Evolutionary conservation across 2,888 invertebrate species (phyloP), one percentile per base, ranked within the genome.

Genomic region (Pediacus dermestoides): DNA sequence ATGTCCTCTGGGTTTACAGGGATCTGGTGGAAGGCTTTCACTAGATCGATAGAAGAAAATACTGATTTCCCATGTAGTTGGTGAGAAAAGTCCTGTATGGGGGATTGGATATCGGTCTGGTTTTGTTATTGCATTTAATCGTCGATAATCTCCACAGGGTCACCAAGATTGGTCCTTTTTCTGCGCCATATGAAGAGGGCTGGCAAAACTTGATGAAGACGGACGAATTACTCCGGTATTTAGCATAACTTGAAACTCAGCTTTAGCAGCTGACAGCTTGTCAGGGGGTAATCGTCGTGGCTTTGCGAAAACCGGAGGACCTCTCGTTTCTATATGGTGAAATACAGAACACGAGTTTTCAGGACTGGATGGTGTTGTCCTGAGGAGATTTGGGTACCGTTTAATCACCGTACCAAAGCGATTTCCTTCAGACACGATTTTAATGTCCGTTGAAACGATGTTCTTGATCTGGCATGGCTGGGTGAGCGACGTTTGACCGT

Each of bases 281-380:
- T 21, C 21, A 7, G 21, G n/a, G 6, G 21, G 6, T 21, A 21
- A 21, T 21, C 21, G 21, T 21, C 21, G 21, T 7, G 21, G 21
- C n/a, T n/a, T 21, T n/a, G 21, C 6, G n/a, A 21, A 21, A 7
- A 21, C 21, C n/a, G 21, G 21, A 6, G 21, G 21, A 7, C 21
- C 54, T 38, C 3, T 58, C 50, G 26, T 39, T 47, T 39, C 16
- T 23, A 34, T 1, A 55, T 56, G 4, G 53, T 32, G 12, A 40
- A 36, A 31, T 53, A 57, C 7, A 30, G n/a, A n/a, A n/a, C 25
- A 25, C 34, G 48, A 10, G 34, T 42, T 7, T 46, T 12, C 1
- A 53, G 1, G 36, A 3, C 6, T 66, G 62, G 6, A 70, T 37
- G 0, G 67, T 67, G 1, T 67, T 66, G 1, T 70, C 56, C 2